Base-by-base conservation (phyloP, 2,888 invertebrate species). In the Diarsia dahlii region DNA sequence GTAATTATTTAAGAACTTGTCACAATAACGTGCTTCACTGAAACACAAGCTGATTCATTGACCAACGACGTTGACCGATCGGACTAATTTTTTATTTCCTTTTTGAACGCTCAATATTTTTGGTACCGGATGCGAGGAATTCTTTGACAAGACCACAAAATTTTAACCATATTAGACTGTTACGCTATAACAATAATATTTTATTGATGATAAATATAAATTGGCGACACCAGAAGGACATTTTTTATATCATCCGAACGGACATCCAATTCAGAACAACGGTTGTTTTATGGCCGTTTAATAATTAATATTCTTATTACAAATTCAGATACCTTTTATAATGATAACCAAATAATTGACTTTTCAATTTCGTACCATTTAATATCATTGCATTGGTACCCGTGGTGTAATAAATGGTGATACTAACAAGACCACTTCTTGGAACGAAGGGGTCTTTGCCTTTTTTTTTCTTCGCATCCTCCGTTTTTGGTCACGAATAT, bases 321-420 rank as follows among this genome's bases (percentile, higher is more conserved):
- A 77, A 75, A 80, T 81, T 76, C 85, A 67, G 78, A 84, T 86
- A 82, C 77, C 67, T 77, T 76, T 84, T 82, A 82, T 86, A 89
- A 89, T 86, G 86, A 68, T 69, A 87, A 82, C 78, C 80, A 85
- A 87, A 91, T 91, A 91, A 92, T 91, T 90, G 90, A 89, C 88
- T 91, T 91, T 92, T 89, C 91, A 91, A 91, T 91, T 91, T 88
- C 81, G 89, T 88, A 85, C 84, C 88, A 87, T 90, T 90, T 88
- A 87, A 90, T 89, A 87, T 86, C 82, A 87, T 71, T 84, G 79
- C 73, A 78, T 84, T 88, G 91, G 90, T 91, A 90, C 94, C 95
- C 91, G 93, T 91, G 92, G 95, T 89, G 94, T 95, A 93, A 95
- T 95, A 95, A 95, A 95, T 95, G 95, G 92, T 93, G 93, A 92